Conservation (phyloP, 2,888 invertebrate species). For the Leptarthrus brevirostris region DNA sequence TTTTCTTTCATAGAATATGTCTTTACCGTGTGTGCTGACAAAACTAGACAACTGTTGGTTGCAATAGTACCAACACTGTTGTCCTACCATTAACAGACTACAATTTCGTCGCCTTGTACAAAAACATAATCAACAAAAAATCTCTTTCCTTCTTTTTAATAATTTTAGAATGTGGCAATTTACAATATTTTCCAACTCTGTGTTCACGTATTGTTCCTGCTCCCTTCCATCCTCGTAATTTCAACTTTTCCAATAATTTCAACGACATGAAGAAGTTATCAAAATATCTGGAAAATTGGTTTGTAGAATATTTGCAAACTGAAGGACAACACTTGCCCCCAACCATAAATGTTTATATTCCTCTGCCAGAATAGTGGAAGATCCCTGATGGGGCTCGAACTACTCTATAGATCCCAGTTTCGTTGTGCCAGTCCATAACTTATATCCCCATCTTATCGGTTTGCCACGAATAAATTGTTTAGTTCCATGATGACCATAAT, state of each 20-base stretch:
- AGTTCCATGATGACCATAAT: slow-evolving; percentile 27
- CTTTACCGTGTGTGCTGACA: too few relatives aligned
- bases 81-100: slow-evolving; percentile 11
- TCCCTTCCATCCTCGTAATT: not conserved
- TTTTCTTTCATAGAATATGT: too few relatives aligned
- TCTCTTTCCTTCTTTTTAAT: too few relatives aligned
- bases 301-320: not conserved
- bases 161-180: too few relatives aligned
- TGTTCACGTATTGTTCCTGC: slow-evolving; percentile 23
- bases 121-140: not conserved
- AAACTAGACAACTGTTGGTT: too few relatives aligned
- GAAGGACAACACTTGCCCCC: slow-evolving; percentile 10
- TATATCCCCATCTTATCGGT: slow-evolving; percentile 17
- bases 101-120: not conserved
- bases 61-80: slow-evolving; percentile 8
- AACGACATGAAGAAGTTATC: slow-evolving; percentile 27
- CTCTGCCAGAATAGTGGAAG: not conserved
- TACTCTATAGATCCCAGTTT: slow-evolving; percentile 16
- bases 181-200: too few relatives aligned
- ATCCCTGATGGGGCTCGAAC: slow-evolving; percentile 34
- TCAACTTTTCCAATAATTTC: not conserved
- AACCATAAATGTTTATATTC: slow-evolving; percentile 6
- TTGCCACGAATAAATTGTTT: too few relatives aligned
- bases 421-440: slow-evolving; percentile 14
- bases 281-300: slow-evolving; percentile 1